Conservation (phyloP, 2,113 vertebrate species). For the Himantopus leucocephalus region DNA sequence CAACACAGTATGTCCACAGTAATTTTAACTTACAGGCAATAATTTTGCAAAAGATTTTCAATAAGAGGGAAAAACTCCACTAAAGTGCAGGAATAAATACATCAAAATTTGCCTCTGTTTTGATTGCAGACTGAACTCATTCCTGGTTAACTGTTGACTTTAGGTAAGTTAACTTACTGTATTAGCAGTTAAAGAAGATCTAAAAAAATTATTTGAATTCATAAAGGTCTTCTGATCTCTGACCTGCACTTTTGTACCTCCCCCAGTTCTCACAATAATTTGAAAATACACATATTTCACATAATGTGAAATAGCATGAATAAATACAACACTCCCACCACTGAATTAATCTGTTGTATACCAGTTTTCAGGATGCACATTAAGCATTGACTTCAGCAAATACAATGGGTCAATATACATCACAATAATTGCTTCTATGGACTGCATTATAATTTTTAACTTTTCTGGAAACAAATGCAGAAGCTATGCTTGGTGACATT, state of each 20-base stretch:
- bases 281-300: not conserved
- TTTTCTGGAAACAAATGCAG: not conserved
- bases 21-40: not conserved
- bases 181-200: not conserved
- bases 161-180: not conserved
- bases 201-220: not conserved
- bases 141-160: not conserved
- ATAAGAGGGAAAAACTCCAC: not conserved
- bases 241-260: not conserved
- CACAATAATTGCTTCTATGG: not conserved
- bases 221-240: not conserved
- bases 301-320: not conserved
- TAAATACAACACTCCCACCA: not conserved
- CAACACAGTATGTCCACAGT: rapidly evolving
- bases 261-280: not conserved
- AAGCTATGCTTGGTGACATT: not conserved
- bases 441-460: not conserved
- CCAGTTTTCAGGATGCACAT: not conserved
- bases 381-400: not conserved
- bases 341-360: not conserved
- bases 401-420: not conserved
- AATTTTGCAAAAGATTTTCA: not conserved
- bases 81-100: not conserved
- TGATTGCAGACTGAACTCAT: not conserved
- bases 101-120: not conserved